Evolutionary conservation across 35 echinoderm and acorn worm species (phyloP).

Genomic region (Anneissia japonica): DNA sequence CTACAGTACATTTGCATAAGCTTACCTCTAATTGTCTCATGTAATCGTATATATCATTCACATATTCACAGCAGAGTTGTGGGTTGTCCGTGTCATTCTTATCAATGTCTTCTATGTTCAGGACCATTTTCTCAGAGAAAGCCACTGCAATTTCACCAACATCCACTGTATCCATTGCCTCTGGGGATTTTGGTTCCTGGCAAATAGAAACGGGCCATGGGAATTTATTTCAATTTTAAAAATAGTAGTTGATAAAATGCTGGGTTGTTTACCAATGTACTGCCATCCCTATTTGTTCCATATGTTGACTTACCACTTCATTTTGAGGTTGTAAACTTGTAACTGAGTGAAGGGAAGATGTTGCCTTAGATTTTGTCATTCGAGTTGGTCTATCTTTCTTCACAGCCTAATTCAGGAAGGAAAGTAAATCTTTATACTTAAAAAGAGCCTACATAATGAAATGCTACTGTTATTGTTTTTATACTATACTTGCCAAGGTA

Average conservation of each 20-base stretch:
- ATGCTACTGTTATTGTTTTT: not conserved
- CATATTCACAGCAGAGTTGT: constrained; percentile 92
- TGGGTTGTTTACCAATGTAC: not conserved
- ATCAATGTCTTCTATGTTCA: constrained; percentile 89
- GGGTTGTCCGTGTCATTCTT: constrained; percentile 78
- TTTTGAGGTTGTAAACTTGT: not conserved
- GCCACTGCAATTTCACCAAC: constrained; percentile 32
- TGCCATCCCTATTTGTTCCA: not conserved
- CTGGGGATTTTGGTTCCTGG: constrained; percentile 36
- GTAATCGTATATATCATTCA: constrained; percentile 96
- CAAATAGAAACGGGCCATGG: not conserved
- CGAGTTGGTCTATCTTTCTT: constrained; percentile 65
- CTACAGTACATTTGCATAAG: no score
- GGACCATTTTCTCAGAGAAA: constrained; percentile 40
- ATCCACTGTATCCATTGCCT: constrained; percentile 61
- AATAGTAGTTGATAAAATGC: not conserved
- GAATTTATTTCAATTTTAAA: not conserved
- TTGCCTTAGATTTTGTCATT: constrained; percentile 71
- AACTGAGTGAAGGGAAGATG: constrained; percentile 56
- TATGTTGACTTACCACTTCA: not conserved
- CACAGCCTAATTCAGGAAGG: constrained; percentile 18
- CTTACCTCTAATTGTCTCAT: constrained; percentile 83
- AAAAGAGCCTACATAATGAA: not conserved
- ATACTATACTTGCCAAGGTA: not conserved
- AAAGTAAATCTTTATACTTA: not conserved